Evolutionary conservation across 1,140 invertebrate genomes (phyloP), one percentile per base, ranked within the genome.

Genomic region (Zaprionus ornatus): DNA sequence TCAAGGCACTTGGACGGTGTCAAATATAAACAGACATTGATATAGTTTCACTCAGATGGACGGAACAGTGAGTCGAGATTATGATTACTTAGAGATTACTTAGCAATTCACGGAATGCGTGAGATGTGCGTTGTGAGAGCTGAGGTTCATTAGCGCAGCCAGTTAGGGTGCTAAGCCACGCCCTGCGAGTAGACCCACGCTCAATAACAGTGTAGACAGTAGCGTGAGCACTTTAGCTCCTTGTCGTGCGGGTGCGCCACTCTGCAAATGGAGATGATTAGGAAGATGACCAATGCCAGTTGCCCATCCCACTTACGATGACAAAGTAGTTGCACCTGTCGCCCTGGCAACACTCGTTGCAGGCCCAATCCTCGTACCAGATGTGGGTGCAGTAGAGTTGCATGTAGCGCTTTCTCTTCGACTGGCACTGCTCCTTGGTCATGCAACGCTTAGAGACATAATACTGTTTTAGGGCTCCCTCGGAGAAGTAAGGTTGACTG

Each of bases 361-460:
- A 99, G 73, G 96, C 95, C 99, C 98, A 99, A 93, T 99, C 98
- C 90, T 98, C 96, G 88, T 99, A 99, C 98, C 98, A 99, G 88
- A 99, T 98, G 90, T 98, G 95, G 19, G 98, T 98, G 92, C 98
- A 99, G 73, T 95, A 94, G 13, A 94, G 93, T 50, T 86, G 82
- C 95, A 97, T 97, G 75, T 95, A 95, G 21, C 93, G 93, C 60
- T 94, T 94, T 77, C 96, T 94, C 65, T 94, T 95, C 68, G 93
- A 93, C 63, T 96, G 95, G 93, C 99, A 99, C 65, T 96, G 94
- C 6, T 95, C 94, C 91, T 96, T 96, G 12, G 95, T 96, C 15
- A 97, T 95, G 94, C 98, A 99, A 32, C 95, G 93, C 93, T 99
- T 99, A 0, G 97, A 98, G 25, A 99, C 95, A 90, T 98, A 99